phyloP scores from a whole-genome alignment of 1,140 invertebrate genomes.

The Nebria ingens region DNA sequence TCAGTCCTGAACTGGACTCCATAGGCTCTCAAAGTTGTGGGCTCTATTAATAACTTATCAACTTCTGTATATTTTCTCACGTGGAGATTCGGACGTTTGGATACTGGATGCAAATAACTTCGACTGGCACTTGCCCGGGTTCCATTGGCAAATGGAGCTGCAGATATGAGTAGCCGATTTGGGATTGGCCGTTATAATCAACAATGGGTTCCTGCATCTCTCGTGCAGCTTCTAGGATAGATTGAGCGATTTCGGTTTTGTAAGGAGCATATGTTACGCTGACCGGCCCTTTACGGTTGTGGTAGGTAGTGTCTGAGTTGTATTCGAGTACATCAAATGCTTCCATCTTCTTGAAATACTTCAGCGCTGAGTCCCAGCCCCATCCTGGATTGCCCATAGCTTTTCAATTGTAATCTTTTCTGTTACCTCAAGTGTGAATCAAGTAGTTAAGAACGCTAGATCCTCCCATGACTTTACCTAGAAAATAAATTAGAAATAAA shows the following conservation, averaged over 20 bases:
- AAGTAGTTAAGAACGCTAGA: slow-evolving; percentile 82
- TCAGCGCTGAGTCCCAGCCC: slow-evolving; percentile 70
- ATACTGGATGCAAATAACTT: slow-evolving; percentile 59
- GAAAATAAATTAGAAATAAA: not conserved
- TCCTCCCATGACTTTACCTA: slow-evolving; percentile 56
- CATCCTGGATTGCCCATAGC: slow-evolving; percentile 64
- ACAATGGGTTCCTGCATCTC: slow-evolving; percentile 54
- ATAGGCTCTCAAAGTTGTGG: slow-evolving; percentile 44
- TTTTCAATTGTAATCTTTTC: slow-evolving; percentile 71
- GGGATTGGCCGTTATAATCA: slow-evolving; percentile 61
- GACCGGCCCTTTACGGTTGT: slow-evolving; percentile 48
- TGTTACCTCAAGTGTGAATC: slow-evolving; percentile 77
- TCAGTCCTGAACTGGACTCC: slow-evolving; percentile 51
- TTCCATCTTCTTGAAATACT: slow-evolving; percentile 75
- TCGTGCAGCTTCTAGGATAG: slow-evolving; percentile 55
- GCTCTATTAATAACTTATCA: slow-evolving; percentile 64
- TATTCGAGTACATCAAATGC: slow-evolving; percentile 47
- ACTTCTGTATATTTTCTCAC: slow-evolving; percentile 53
- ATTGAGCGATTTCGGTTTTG: slow-evolving; percentile 48
- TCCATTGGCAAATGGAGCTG: slow-evolving; percentile 58
- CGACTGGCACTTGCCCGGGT: slow-evolving; percentile 62
- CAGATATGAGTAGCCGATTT: slow-evolving; percentile 51
- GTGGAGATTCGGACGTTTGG: slow-evolving; percentile 50
- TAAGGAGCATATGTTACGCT: slow-evolving; percentile 44
- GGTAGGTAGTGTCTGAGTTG: slow-evolving; percentile 40